These are phyloP conservation scores for Etia nguti DNA, from an alignment of 2,113 vertebrate species.

Conservation along the genomic window DNA sequence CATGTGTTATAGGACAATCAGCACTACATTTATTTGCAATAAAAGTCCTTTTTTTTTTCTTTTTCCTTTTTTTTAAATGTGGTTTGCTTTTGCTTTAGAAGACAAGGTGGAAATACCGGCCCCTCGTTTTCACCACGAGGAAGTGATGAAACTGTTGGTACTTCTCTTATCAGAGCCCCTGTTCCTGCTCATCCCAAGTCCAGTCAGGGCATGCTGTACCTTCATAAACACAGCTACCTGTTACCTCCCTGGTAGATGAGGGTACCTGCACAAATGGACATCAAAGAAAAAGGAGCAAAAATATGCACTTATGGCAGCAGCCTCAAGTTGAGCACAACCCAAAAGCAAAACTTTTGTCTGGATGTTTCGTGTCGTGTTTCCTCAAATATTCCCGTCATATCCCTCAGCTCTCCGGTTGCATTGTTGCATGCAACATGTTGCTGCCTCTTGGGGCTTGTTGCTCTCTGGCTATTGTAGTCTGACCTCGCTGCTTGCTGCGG, in stretches of 20 bases:
- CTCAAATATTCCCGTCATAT: background rate
- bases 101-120: background rate
- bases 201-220: slow-evolving; percentile 36
- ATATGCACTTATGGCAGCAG: background rate
- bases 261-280: slow-evolving; percentile 27
- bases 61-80: background rate
- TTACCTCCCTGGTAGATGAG: slow-evolving; percentile 40
- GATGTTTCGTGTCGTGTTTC: background rate
- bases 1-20: background rate
- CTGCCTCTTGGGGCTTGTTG: slow-evolving; percentile 41
- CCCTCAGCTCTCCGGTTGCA: background rate
- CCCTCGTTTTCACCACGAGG: background rate
- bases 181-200: slow-evolving; percentile 29
- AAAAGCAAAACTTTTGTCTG: background rate
- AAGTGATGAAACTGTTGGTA: slow-evolving; percentile 23
- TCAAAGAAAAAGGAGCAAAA: background rate
- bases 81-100: background rate
- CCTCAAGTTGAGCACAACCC: background rate
- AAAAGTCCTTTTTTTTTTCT: background rate
- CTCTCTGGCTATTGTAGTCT: slow-evolving; percentile 39
- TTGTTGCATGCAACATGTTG: slow-evolving; percentile 58
- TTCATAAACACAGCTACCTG: slow-evolving; percentile 30
- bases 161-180: slow-evolving; percentile 23
- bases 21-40: background rate
- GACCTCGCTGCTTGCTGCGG: slow-evolving; percentile 46